Conservation (phyloP, 2,888 invertebrate species). For the Ceriagrion tenellum region DNA sequence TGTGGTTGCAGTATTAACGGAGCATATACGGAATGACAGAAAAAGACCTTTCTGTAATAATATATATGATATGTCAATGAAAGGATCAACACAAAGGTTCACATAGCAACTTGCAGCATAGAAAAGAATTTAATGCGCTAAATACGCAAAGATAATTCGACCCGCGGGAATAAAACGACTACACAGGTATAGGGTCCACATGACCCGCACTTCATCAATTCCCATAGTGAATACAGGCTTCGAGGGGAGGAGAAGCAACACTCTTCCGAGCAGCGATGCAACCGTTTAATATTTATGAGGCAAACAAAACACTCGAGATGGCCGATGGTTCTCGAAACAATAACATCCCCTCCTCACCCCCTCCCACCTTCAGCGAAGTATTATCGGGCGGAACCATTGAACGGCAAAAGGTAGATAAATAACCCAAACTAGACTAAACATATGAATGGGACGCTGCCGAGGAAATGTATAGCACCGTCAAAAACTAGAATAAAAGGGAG, state of each 20-base stretch:
- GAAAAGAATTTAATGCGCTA: too few species aligned
- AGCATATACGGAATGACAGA: too few species aligned
- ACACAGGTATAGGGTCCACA: not conserved
- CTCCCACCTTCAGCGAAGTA: not conserved
- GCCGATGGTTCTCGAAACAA: not conserved
- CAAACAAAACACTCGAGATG: not conserved
- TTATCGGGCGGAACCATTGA: constrained; percentile 7
- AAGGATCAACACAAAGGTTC: too few species aligned
- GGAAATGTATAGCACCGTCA: not conserved
- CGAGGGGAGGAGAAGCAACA: not conserved
- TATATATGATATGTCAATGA: too few species aligned
- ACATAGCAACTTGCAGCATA: too few species aligned
- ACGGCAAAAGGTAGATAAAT: not conserved
- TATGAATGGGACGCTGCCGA: not conserved
- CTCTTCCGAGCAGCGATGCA: not conserved
- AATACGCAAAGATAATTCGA: too few species aligned
- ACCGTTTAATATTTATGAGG: constrained; percentile 57
- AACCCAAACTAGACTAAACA: constrained; percentile 28
- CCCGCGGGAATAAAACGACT: too few species aligned
- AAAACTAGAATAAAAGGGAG: not conserved
- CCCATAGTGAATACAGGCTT: not conserved
- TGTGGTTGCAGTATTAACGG: too few species aligned
- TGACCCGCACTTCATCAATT: not conserved
- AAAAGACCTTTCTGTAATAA: too few species aligned
- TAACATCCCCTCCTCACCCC: not conserved